phyloP scores from a whole-genome alignment of 2,888 invertebrate genomes.

The Lathronympha strigana region DNA sequence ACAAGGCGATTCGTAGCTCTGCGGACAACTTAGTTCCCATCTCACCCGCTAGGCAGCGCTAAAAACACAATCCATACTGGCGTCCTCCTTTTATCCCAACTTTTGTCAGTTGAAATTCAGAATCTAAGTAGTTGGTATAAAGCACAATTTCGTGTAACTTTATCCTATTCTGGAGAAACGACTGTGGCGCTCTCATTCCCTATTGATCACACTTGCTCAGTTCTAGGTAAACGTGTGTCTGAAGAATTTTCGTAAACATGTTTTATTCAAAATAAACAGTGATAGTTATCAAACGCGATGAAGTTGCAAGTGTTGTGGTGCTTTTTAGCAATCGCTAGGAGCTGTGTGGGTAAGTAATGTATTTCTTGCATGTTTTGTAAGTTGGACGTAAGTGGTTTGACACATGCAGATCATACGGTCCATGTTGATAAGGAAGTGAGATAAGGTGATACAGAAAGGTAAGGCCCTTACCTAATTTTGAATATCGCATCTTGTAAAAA shows the following conservation, averaged over 20 bases:
- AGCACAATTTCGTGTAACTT: background rate
- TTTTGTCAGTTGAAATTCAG: background rate
- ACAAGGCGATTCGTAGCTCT: conserved; percentile 30
- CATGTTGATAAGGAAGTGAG: background rate
- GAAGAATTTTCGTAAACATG: conserved; percentile 55
- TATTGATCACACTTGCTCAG: conserved; percentile 79
- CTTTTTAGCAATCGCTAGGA: conserved; percentile 55
- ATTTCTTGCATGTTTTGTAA: conserved; percentile 10
- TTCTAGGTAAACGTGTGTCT: conserved; percentile 27
- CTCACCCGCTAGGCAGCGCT: conserved; percentile 7
- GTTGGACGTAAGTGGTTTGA: background rate
- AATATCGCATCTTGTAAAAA: too few species aligned
- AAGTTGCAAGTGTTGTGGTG: conserved; percentile 60
- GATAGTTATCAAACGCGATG: conserved; percentile 55
- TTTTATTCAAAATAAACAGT: conserved; percentile 48
- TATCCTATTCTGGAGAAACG: conserved; percentile 1
- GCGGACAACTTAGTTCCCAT: background rate
- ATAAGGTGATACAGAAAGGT: background rate
- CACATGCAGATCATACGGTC: background rate
- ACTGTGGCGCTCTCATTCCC: conserved; percentile 10
- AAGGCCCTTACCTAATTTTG: too few species aligned
- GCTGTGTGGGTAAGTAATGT: conserved; percentile 63
- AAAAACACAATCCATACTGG: background rate
- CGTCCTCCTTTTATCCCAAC: background rate
- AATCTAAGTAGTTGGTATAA: background rate